phyloP scores from a whole-genome alignment of 2,797 vertebrate species.

The Gymnoscopelus braueri region DNA sequence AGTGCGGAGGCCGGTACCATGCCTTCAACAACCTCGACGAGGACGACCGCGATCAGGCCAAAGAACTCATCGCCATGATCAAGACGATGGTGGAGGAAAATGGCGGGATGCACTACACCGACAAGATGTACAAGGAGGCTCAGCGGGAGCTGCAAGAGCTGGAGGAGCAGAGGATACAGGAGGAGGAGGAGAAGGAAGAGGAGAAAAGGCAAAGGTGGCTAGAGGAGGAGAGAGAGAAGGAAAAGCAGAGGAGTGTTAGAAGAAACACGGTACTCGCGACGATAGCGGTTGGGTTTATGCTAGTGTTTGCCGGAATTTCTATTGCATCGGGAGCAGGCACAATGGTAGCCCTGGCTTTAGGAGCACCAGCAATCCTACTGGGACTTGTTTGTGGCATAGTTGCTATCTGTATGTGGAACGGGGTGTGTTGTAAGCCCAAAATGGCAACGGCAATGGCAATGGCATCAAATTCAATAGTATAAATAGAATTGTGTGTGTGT shows the following conservation, averaged over 20 bases:
- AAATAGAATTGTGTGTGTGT: no score
- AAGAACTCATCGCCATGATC: slow-evolving; percentile 72
- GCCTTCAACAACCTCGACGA: slow-evolving; percentile 77
- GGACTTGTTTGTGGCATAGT: slow-evolving; percentile 62
- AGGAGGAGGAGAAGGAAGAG: slow-evolving; percentile 67
- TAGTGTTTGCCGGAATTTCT: slow-evolving; percentile 63
- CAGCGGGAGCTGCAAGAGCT: slow-evolving; percentile 71
- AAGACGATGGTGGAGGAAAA: slow-evolving; percentile 75
- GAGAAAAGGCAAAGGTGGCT: slow-evolving; percentile 63
- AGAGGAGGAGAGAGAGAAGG: slow-evolving; percentile 40
- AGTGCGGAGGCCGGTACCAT: slow-evolving; percentile 75
- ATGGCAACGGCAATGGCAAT: no score
- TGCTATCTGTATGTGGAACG: slow-evolving; percentile 70
- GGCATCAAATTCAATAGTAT: no score
- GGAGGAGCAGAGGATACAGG: slow-evolving; percentile 56
- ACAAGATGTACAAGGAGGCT: slow-evolving; percentile 72
- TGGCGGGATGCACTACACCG: slow-evolving; percentile 74
- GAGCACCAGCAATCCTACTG: slow-evolving; percentile 65
- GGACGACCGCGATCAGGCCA: slow-evolving; percentile 66
- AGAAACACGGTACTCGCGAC: slow-evolving; percentile 60
- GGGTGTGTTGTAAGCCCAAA: slow-evolving; percentile 48
- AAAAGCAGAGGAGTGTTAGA: slow-evolving; percentile 54
- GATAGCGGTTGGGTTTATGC: slow-evolving; percentile 51
- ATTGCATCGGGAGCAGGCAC: slow-evolving; percentile 69
- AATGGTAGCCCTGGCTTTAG: slow-evolving; percentile 70